Evolutionary conservation across 2,113 vertebrate genomes (phyloP), one percentile per base, ranked within the genome.

Genomic region (Glaucomys volans): DNA sequence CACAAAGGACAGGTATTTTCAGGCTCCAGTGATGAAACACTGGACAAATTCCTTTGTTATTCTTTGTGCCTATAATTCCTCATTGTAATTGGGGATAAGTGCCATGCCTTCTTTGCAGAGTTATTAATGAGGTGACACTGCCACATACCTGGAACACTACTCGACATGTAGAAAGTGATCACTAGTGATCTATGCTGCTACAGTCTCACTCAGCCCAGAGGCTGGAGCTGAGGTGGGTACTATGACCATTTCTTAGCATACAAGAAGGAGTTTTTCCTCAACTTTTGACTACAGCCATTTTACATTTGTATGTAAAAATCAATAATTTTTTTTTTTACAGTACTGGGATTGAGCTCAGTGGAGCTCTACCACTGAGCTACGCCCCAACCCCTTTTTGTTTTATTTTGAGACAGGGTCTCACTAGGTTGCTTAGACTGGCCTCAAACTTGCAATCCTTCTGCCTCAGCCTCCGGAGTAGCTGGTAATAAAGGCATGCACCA

Each of bases 1-100:
- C 75, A 90, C 42, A 96, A 87, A 77, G 30, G 26, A 67, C 12
- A 11, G 71, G 14, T 54, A 42, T 91, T 91, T 93, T 91, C 74
- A 79, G 66, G 37, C 13, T 40, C 20, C 6, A 5, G 9, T 84
- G 28, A 91, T 8, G 47, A 86, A 37, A 59, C 4, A 37, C 10
- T 92, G 16, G 52, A 26, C 62, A 62, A 87, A n/a, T 69, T 80
- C 54, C 30, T 72, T 77, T 71, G 71, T n/a, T 50, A 64, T 26
- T 77, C 74, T 83, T 77, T 84, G 59, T 44, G 10, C 2, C n/a
- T 64, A 83, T 13, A 24, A 62, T 83, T 40, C 64, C 32, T 90
- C 30, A 40, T 35, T 92, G 14, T 75, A 86, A 91, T n/a, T 3
- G 24, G 22, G 35, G 22, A 54, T 87, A 35, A 28, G 24, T 40